Evolutionary conservation across 2,888 invertebrate species (phyloP), one percentile per base, ranked within the genome.

Genomic region (Allolobophora icterica): DNA sequence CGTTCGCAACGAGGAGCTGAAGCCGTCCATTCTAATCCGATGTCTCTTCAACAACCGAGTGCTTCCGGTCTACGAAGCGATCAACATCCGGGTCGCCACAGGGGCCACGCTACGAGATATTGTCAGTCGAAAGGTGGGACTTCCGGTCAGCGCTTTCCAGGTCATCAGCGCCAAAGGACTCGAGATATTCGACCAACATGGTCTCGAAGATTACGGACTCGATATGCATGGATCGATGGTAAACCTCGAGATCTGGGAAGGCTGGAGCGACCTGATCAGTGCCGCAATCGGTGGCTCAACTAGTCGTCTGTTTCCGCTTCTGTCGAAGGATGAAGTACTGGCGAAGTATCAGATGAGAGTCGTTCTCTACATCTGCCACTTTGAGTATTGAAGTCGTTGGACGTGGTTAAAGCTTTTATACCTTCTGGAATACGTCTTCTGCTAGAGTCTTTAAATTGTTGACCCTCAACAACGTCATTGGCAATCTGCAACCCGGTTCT

Each of bases 251-350:
- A 94, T 94, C 45, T 95, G 95, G 95, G 94, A 95, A 91, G 95
- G 95, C 17, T 95, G 95, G 95, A 94, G 94, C 89, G 95, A 95
- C 89, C 94, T 95, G 89, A 93, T 95, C 13, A 94, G 94, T 91
- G 93, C 94, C 84, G 93, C 94, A 87, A 93, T 94, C 52, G 93
- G 94, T 92, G 95, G 95, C 13, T 94, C 94, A 91, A 94, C 95
- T 0, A 93, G 94, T 5, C 94, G 94, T 91, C 95, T 94, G 5
- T 92, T 95, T 91, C 93, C 93, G 8, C 93, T 94, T 84, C 92
- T 95, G 42, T 92, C 93, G 1, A 30, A 30, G 8, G 94, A 95
- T 45, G 95, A 95, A 84, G 93, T 94, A 3, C 92, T 94, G 24
- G 94, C 94, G 4, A 92, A 94, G 35, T 95, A 94, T 92, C 95